These are phyloP conservation scores for Gandaritis pyraliata DNA, from an alignment of 2,888 invertebrate genomes.

Conservation along the genomic window DNA sequence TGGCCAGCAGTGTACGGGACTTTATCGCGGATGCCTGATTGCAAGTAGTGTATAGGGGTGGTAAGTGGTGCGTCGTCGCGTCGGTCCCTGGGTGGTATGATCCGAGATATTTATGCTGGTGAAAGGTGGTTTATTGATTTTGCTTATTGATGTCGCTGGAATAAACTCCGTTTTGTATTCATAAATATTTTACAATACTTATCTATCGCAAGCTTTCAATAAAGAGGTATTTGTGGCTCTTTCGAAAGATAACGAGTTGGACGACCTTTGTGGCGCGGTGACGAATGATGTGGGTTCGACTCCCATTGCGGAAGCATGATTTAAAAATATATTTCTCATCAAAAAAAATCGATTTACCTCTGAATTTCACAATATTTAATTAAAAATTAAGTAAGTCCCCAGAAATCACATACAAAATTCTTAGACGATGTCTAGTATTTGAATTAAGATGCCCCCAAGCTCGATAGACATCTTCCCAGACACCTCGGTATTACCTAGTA, in stretches of 20 bases:
- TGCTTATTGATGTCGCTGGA: slow-evolving; percentile 35
- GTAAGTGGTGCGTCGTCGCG: slow-evolving; percentile 28
- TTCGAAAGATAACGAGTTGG: background rate
- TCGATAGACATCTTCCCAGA: too few species aligned
- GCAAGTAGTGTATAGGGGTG: slow-evolving; percentile 38
- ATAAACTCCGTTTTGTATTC: slow-evolving; percentile 27
- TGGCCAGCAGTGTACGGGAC: slow-evolving; percentile 48
- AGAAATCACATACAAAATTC: too few species aligned
- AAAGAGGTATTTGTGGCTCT: slow-evolving; percentile 9
- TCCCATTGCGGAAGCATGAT: background rate
- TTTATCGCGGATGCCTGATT: slow-evolving; percentile 38
- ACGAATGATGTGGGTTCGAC: background rate
- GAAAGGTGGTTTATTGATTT: slow-evolving; percentile 40
- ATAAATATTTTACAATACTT: slow-evolving; percentile 23
- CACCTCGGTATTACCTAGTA: too few species aligned
- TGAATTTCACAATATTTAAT: too few species aligned
- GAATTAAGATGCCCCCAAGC: too few species aligned
- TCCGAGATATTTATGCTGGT: slow-evolving; percentile 37
- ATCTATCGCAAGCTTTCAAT: slow-evolving; percentile 15
- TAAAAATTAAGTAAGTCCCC: too few species aligned
- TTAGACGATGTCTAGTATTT: too few species aligned
- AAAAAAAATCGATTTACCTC: too few species aligned
- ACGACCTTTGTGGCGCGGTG: background rate
- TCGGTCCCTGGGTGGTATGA: slow-evolving; percentile 30
- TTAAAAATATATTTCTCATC: too few species aligned